These are phyloP conservation scores for Microplitis deprimator DNA, from an alignment of 2,888 invertebrate genomes.

Conservation along the genomic window DNA sequence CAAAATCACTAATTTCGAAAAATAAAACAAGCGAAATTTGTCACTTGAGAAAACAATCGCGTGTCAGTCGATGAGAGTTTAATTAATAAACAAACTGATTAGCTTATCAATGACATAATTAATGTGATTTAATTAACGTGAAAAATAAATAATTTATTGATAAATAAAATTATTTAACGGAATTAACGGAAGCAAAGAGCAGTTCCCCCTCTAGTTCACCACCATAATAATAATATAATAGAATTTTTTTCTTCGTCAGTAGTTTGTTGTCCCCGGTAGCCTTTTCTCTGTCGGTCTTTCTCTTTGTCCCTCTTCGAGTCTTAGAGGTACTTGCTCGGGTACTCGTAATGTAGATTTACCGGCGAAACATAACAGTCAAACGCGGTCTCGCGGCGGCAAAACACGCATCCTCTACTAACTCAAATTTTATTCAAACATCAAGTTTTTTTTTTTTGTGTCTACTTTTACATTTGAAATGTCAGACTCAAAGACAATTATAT, in stretches of 20 bases:
- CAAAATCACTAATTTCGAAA: background rate
- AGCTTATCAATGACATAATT: background rate
- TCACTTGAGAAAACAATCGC: background rate
- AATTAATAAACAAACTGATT: background rate
- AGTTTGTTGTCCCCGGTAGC: background rate
- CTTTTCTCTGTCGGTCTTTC: constrained; percentile 7
- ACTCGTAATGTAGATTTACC: constrained; percentile 46
- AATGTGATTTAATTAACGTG: background rate
- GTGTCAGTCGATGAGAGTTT: background rate
- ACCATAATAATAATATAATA: constrained; percentile 13
- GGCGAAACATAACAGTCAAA: constrained; percentile 60
- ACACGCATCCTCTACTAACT: constrained; percentile 40
- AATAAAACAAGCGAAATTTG: background rate
- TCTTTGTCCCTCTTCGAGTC: background rate
- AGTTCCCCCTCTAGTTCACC: constrained; percentile 14
- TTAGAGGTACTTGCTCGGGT: constrained; percentile 31
- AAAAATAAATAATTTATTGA: background rate
- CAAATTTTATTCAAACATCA: background rate
- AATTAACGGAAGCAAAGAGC: constrained; percentile 4
- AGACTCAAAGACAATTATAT: background rate
- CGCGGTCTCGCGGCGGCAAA: constrained; percentile 55
- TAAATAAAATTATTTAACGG: constrained; percentile 5
- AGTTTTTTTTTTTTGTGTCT: constrained; percentile 17
- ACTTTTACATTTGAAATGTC: background rate
- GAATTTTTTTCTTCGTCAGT: constrained; percentile 2